Conservation (phyloP, 23 tunicate genomes). For the Diplosoma virens region DNA sequence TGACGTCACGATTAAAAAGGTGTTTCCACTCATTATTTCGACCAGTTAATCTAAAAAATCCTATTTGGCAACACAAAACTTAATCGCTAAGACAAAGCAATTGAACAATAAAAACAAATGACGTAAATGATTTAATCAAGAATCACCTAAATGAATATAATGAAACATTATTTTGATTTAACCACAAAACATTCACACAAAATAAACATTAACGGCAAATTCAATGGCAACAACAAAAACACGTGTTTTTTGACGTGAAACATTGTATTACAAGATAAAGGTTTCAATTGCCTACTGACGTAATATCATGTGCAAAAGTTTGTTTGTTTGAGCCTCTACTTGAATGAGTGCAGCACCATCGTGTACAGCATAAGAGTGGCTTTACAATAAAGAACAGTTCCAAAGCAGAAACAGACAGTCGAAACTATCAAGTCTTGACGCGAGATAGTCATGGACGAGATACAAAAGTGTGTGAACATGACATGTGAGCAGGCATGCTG, state of each 20-base stretch:
- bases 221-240: not conserved
- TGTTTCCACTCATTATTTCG: constrained; percentile 87
- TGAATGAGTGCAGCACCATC: too few species aligned
- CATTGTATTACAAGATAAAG: too few species aligned
- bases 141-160: not conserved
- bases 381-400: too few species aligned
- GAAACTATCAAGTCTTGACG: not conserved
- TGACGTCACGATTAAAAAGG: constrained; percentile 76
- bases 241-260: too few species aligned
- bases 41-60: constrained; percentile 60
- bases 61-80: too few species aligned
- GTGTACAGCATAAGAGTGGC: too few species aligned
- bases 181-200: not conserved
- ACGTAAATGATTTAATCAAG: too few species aligned
- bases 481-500: constrained; percentile 12
- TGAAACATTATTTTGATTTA: not conserved
- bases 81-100: too few species aligned
- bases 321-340: too few species aligned
- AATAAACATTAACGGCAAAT: not conserved
- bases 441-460: not conserved
- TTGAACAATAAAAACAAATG: too few species aligned
- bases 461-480: not conserved
- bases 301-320: too few species aligned
- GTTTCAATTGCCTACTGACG: too few species aligned
- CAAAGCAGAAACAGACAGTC: not conserved